Evolutionary conservation across 2,888 invertebrate genomes (phyloP).

Genomic region (Melipona beecheii): DNA sequence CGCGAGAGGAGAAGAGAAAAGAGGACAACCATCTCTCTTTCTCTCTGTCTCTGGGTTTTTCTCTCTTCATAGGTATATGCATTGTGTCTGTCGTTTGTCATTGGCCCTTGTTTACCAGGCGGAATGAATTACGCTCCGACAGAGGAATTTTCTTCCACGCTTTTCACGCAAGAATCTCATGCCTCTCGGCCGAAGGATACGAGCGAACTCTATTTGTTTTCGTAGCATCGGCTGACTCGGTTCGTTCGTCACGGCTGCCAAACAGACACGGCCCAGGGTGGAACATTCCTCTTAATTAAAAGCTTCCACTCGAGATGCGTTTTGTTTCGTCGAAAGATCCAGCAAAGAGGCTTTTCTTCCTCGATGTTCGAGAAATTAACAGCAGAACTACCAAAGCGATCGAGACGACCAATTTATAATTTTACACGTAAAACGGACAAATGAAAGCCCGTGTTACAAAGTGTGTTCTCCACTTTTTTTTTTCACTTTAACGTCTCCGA

Average conservation of each 20-base stretch:
- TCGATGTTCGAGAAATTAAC: neutral
- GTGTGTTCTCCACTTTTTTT: no score
- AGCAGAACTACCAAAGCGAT: no score
- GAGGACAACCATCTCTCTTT: neutral
- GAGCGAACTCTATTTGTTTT: constrained; percentile 39
- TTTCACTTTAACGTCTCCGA: no score
- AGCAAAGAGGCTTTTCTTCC: constrained; percentile 1
- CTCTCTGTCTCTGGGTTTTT: no score
- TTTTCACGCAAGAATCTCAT: constrained; percentile 14
- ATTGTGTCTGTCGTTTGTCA: constrained; percentile 76
- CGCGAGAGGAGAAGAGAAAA: constrained; percentile 37
- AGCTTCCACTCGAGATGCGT: constrained; percentile 1
- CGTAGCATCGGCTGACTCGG: constrained; percentile 24
- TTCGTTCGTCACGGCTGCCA: constrained; percentile 33
- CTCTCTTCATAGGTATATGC: constrained; percentile 31
- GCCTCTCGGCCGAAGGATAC: constrained; percentile 12
- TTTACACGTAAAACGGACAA: no score
- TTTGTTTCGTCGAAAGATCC: constrained; percentile 1
- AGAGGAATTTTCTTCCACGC: constrained; percentile 54
- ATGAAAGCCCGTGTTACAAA: no score
- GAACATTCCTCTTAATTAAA: constrained; percentile 45
- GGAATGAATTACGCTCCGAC: constrained; percentile 53
- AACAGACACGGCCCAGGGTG: constrained; percentile 31
- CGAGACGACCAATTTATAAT: no score
- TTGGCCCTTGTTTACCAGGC: constrained; percentile 72